phyloP scores from a whole-genome alignment of 2,113 vertebrate species.

The Pimephales promelas region DNA sequence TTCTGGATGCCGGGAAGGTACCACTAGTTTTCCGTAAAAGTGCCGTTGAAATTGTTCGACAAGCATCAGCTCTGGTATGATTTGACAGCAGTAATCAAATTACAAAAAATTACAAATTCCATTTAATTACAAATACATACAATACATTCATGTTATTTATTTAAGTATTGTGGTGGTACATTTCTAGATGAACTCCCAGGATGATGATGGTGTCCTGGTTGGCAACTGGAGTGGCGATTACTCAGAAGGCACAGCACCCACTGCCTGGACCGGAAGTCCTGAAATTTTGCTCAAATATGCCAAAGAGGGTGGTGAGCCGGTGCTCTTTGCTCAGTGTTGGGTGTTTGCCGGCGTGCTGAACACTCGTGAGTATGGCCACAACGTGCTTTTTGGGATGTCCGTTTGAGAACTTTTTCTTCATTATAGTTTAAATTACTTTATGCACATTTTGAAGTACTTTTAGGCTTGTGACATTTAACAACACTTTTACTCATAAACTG shows the following conservation, averaged over 20 bases:
- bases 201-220: conserved; percentile 85
- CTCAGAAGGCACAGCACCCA: conserved; percentile 77
- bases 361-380: conserved; percentile 81
- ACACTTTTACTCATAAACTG: too few species aligned
- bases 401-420: neutral
- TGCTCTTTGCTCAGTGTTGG: conserved; percentile 91
- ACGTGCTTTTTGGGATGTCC: neutral
- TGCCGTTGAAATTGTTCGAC: conserved; percentile 80
- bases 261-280: conserved; percentile 88
- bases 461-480: too few species aligned
- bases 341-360: conserved; percentile 93
- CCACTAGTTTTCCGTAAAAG: conserved; percentile 82
- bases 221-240: conserved; percentile 87
- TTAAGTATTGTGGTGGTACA: neutral
- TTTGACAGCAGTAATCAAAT: neutral
- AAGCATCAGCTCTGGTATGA: conserved; percentile 86
- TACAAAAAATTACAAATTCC: too few species aligned
- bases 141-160: too few species aligned
- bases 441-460: too few species aligned
- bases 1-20: conserved; percentile 82
- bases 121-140: neutral
- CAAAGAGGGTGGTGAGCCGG: conserved; percentile 69
- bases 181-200: conserved; percentile 84
- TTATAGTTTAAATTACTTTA: too few species aligned
- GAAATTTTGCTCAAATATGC: conserved; percentile 84